Conservation (phyloP, 92 coral and sea anemone genomes). For the Zoanthus sansibaricus region DNA sequence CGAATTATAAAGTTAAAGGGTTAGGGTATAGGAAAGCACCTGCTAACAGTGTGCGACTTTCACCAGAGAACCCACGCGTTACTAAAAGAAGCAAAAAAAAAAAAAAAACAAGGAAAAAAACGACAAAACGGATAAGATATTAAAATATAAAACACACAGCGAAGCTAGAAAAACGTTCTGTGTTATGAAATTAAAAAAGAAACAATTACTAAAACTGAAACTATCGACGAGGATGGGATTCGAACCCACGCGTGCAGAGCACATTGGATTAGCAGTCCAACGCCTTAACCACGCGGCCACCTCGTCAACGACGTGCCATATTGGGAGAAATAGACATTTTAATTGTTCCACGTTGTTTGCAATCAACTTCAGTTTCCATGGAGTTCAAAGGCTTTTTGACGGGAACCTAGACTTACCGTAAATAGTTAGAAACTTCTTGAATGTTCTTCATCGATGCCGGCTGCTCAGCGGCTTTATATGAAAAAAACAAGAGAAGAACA, state of each 20-base stretch:
- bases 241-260: slow-evolving; percentile 99
- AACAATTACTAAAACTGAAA: too few relatives aligned
- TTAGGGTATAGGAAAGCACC: too few relatives aligned
- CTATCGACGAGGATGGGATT: slow-evolving; percentile 99
- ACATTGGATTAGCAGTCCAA: slow-evolving; percentile 95
- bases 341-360: not conserved
- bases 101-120: too few relatives aligned
- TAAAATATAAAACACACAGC: too few relatives aligned
- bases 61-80: too few relatives aligned
- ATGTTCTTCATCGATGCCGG: slow-evolving; percentile 76
- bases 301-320: slow-evolving; percentile 53
- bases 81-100: too few relatives aligned
- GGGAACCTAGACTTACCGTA: slow-evolving; percentile 64
- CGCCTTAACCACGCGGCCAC: slow-evolving; percentile 98
- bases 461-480: slow-evolving; percentile 69
- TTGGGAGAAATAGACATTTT: not conserved
- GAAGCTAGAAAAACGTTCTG: too few relatives aligned
- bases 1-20: too few relatives aligned
- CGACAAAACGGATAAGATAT: too few relatives aligned
- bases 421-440: slow-evolving; percentile 69
- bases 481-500: not conserved
- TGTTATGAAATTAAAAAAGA: too few relatives aligned
- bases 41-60: too few relatives aligned
- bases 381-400: not conserved
- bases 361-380: slow-evolving; percentile 18